Base-by-base conservation (phyloP, 2,113 vertebrate species). In the Nyctereutes procyonoides region DNA sequence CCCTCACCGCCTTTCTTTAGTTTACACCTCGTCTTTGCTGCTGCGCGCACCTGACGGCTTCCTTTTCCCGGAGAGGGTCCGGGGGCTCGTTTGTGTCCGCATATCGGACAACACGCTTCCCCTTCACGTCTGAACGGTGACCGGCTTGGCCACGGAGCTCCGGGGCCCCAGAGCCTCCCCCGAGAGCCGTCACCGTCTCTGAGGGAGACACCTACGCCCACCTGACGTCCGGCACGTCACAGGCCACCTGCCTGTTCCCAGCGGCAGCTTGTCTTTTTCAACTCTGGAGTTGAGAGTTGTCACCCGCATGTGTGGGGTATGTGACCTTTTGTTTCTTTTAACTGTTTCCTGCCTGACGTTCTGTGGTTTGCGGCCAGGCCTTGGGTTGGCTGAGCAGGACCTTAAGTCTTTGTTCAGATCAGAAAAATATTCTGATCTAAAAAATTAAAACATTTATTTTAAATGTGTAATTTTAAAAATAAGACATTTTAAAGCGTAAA, bases 11-110 rank as follows among this genome's bases (percentile, higher is more conserved):
- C 48, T 85, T 24, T 77, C 58, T 77, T 58, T 16, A 30, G 51
- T 62, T 74, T 15, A 28, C 55, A 20, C 30, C 20, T 51, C 28
- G 15, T 4, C 11, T 35, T 35, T 22, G 30, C 65, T 8, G 2
- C 28, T 28, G 38, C 1, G 0, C 0, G 6, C 1, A 5, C n/a
- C 0, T 20, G 69, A 9, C 0, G 10, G 10, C n/a, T 5, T 19
- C 8, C 3, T 13, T 15, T 12, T 74, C 26, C 53, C 38, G 1
- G n/a, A 10, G 8, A 24, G 67, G 65, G 3, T 19, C 17, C 0
- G 19, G 17, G 65, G 55, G 14, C 55, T 55, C 13, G 55, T 55
- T 55, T 55, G 63, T 48, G 51, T 26, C 12, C 3, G 26, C 51
- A 1, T 4, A 2, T 26, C 43, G 1, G 14, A 17, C 26, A 12